Conservation (phyloP, 1,140 invertebrate genomes). For the Drosophila rufa region DNA sequence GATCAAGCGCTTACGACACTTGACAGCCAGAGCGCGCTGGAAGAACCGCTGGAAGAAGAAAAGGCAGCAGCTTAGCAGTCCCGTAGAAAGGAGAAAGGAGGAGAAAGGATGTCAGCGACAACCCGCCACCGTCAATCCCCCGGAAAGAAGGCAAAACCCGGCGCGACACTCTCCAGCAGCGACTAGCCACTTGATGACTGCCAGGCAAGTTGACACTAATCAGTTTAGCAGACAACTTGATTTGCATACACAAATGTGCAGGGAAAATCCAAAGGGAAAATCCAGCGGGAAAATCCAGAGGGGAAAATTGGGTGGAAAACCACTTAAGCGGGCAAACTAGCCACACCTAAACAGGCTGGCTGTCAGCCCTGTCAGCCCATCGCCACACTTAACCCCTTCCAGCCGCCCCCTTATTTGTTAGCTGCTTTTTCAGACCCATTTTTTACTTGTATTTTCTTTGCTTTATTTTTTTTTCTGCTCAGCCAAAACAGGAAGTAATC, state of each 20-base stretch:
- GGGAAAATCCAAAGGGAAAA: slow-evolving; percentile 2
- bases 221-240: slow-evolving; percentile 57
- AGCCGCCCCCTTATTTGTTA: not conserved
- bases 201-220: slow-evolving; percentile 52
- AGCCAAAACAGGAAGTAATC: slow-evolving; percentile 83
- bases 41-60: slow-evolving; percentile 17
- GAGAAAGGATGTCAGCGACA: slow-evolving; percentile 8
- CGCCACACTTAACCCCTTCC: slow-evolving; percentile 12
- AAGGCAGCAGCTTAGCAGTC: slow-evolving; percentile 14
- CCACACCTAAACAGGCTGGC: slow-evolving; percentile 64
- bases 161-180: slow-evolving; percentile 31
- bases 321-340: slow-evolving; percentile 76
- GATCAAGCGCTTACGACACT: slow-evolving; percentile 43
- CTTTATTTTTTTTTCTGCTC: slow-evolving; percentile 6
- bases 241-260: slow-evolving; percentile 49
- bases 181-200: slow-evolving; percentile 53
- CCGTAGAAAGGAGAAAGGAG: too few relatives aligned
- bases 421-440: not conserved
- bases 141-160: slow-evolving; percentile 1
- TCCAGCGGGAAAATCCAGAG: not conserved
- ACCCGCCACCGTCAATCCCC: not conserved
- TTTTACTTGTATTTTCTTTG: slow-evolving; percentile 15
- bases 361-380: slow-evolving; percentile 15
- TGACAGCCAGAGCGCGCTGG: slow-evolving; percentile 16
- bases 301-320: slow-evolving; percentile 47